These are phyloP conservation scores for Lochmaea crataegi DNA, from an alignment of 2,888 invertebrate species.

Conservation along the genomic window DNA sequence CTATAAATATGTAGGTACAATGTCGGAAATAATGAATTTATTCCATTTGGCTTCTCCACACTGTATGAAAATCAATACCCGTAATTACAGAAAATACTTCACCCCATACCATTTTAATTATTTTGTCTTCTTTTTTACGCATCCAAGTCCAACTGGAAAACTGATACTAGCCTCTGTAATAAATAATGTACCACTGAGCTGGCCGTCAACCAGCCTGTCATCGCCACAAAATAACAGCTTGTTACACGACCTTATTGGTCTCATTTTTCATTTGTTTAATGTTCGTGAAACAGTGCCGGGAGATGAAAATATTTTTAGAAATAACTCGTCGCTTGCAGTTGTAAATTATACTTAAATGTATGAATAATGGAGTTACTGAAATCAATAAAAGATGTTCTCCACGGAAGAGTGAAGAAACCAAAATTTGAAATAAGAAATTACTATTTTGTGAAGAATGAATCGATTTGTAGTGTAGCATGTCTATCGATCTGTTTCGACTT, in stretches of 20 bases:
- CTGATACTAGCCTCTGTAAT: slow-evolving; percentile 11
- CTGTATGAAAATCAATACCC: background rate
- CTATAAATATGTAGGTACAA: too few relatives aligned
- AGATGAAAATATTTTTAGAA: slow-evolving; percentile 26
- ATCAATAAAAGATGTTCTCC: too few relatives aligned
- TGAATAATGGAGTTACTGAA: too few relatives aligned
- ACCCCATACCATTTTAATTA: slow-evolving; percentile 5
- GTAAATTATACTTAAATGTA: background rate
- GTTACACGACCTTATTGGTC: slow-evolving; percentile 37
- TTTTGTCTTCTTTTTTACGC: slow-evolving; percentile 8
- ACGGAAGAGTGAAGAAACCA: too few relatives aligned
- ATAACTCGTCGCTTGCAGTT: slow-evolving; percentile 23
- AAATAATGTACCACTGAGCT: slow-evolving; percentile 34
- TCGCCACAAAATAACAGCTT: slow-evolving; percentile 34
- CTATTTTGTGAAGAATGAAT: too few relatives aligned
- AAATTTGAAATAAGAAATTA: too few relatives aligned
- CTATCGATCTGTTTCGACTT: too few relatives aligned
- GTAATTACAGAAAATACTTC: background rate
- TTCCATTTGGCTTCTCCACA: too few relatives aligned
- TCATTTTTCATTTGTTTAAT: slow-evolving; percentile 38
- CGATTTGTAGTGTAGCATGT: too few relatives aligned
- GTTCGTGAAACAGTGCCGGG: slow-evolving; percentile 34
- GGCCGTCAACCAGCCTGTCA: slow-evolving; percentile 31
- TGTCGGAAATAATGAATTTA: too few relatives aligned
- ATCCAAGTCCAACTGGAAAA: slow-evolving; percentile 9